Evolutionary conservation across 2,113 vertebrate species (phyloP).

Genomic region (Chlamydotis undulata): DNA sequence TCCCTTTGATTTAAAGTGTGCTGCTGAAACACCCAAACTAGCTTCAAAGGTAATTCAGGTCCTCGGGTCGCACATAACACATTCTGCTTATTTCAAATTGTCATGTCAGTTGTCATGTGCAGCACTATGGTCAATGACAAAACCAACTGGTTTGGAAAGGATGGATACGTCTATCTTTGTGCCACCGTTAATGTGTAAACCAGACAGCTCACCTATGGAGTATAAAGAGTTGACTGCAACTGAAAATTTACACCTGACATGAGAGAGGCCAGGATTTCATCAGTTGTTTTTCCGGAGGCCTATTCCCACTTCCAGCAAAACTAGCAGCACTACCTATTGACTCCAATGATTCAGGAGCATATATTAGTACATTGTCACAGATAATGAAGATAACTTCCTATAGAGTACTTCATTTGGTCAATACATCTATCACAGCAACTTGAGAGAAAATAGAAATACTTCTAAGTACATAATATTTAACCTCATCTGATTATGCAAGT

Average conservation of each 20-base stretch:
- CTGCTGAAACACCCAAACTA: background rate
- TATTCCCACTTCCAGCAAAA: background rate
- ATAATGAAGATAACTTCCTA: background rate
- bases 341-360: background rate
- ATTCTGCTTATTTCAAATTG: background rate
- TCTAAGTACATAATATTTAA: background rate
- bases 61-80: background rate
- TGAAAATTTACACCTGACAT: background rate
- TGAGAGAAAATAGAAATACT: background rate
- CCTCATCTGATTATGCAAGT: background rate
- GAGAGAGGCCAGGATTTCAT: background rate
- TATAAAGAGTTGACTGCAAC: background rate
- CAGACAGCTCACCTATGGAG: background rate
- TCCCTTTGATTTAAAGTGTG: background rate
- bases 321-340: background rate
- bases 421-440: background rate
- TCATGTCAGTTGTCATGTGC: background rate
- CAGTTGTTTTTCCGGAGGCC: background rate
- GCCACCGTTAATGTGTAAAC: background rate
- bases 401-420: background rate
- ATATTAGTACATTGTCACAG: background rate
- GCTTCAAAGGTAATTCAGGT: background rate
- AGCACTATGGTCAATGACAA: fast-evolving
- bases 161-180: background rate
- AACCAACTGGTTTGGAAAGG: background rate